Conservation (phyloP, 2,113 vertebrate species). For the Salvelinus fontinalis region DNA sequence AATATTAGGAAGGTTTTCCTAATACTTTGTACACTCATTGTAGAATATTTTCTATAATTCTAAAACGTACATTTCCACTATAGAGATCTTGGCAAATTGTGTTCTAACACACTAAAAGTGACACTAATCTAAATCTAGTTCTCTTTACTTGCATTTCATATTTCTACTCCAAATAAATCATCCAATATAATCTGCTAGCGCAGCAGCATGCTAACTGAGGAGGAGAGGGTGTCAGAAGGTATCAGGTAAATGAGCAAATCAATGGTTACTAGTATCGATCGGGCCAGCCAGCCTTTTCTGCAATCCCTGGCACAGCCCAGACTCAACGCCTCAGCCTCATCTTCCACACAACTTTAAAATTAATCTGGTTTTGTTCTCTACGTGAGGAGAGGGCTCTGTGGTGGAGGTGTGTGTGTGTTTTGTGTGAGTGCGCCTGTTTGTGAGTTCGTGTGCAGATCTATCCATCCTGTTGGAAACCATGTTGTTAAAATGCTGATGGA, state of each 20-base stretch:
- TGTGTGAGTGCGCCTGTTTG: no score
- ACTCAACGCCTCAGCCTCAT: constrained; percentile 59
- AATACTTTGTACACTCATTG: no score
- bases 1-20: no score
- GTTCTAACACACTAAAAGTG: neutral
- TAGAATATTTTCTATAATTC: no score
- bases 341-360: constrained; percentile 62
- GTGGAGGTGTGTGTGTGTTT: neutral
- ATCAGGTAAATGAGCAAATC: constrained; percentile 74
- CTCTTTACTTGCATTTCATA: neutral
- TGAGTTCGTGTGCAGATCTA: constrained; percentile 1
- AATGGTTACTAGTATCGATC: constrained; percentile 81
- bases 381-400: neutral
- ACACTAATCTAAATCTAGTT: neutral
- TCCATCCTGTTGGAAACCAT: constrained; percentile 24
- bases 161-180: neutral
- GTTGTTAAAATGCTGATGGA: constrained; percentile 6
- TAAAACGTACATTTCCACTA: no score
- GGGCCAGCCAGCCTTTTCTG: constrained; percentile 54
- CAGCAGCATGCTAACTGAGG: constrained; percentile 5
- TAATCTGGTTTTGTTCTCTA: constrained; percentile 72
- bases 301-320: constrained; percentile 74
- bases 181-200: neutral
- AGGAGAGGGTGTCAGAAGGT: constrained; percentile 58
- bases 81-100: no score